Evolutionary conservation across 2,113 vertebrate genomes (phyloP).

Genomic region (Caranx ignobilis): DNA sequence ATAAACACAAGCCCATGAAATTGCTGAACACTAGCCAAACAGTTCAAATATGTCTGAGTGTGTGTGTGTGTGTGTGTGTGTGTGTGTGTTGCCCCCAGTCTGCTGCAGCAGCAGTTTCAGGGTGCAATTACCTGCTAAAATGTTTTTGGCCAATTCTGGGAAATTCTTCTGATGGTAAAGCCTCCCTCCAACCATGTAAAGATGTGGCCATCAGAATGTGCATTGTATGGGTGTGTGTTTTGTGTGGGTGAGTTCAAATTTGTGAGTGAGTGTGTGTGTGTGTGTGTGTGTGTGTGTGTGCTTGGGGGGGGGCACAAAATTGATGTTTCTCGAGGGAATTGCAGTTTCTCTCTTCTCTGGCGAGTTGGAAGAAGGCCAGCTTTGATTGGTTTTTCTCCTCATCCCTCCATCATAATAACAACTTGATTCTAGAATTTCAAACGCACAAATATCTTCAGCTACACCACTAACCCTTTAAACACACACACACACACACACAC

Average conservation of each 20-base stretch:
- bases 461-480: constrained; percentile 18
- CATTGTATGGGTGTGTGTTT: constrained; percentile 3
- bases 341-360: constrained; percentile 48
- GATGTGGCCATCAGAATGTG: constrained; percentile 25
- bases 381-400: constrained; percentile 72
- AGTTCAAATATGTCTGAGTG: constrained; percentile 24
- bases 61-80: constrained; percentile 6
- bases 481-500: neutral
- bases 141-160: constrained; percentile 16
- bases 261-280: constrained; percentile 17
- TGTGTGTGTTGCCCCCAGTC: constrained; percentile 5
- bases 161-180: constrained; percentile 19
- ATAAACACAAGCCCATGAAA: constrained; percentile 63
- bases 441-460: neutral
- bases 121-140: constrained; percentile 51
- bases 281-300: constrained; percentile 34
- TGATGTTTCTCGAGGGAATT: constrained; percentile 63
- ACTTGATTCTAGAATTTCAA: constrained; percentile 43
- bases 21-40: constrained; percentile 60
- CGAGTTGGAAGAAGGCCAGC: constrained; percentile 53
- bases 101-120: constrained; percentile 54
- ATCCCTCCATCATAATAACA: constrained; percentile 71
- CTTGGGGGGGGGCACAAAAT: constrained; percentile 33
- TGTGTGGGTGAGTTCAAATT: constrained; percentile 16
- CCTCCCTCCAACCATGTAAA: constrained; percentile 16